Conservation (phyloP, 2,888 invertebrate species). For the Agriopis aurantiaria region DNA sequence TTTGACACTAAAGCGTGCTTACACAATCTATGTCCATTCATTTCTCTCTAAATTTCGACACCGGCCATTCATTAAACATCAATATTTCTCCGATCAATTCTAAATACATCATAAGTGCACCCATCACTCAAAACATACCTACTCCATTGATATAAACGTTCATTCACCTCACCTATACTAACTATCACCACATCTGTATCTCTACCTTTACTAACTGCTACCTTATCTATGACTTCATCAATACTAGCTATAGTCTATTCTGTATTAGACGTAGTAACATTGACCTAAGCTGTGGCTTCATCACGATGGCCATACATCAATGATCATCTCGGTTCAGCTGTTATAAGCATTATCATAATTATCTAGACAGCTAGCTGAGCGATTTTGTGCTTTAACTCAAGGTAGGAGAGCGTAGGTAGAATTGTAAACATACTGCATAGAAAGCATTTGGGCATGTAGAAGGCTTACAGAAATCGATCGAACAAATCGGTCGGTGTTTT, state of each 20-base stretch:
- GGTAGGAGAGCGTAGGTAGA: background rate
- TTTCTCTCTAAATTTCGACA: constrained; percentile 25
- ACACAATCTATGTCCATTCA: constrained; percentile 21
- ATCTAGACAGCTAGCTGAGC: background rate
- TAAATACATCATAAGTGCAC: constrained; percentile 42
- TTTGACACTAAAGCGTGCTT: background rate
- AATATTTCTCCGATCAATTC: constrained; percentile 42
- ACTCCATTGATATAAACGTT: constrained; percentile 39
- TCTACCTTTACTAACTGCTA: constrained; percentile 7
- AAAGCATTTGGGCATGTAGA: constrained; percentile 5
- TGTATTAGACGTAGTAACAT: constrained; percentile 5
- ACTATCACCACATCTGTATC: constrained; percentile 8
- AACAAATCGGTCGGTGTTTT: constrained; percentile 27
- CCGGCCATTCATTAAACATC: constrained; percentile 31
- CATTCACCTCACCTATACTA: constrained; percentile 30
- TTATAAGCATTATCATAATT: constrained; percentile 26
- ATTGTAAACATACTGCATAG: background rate
- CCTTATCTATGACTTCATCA: constrained; percentile 1
- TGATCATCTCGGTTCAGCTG: constrained; percentile 27
- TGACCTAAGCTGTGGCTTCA: constrained; percentile 27
- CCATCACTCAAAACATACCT: constrained; percentile 39
- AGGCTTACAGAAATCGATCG: constrained; percentile 15
- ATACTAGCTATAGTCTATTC: background rate
- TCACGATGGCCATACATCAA: constrained; percentile 34
- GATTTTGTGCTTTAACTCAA: constrained; percentile 4